Evolutionary conservation across 1,140 invertebrate genomes (phyloP).

Genomic region (Micrasema longulum): DNA sequence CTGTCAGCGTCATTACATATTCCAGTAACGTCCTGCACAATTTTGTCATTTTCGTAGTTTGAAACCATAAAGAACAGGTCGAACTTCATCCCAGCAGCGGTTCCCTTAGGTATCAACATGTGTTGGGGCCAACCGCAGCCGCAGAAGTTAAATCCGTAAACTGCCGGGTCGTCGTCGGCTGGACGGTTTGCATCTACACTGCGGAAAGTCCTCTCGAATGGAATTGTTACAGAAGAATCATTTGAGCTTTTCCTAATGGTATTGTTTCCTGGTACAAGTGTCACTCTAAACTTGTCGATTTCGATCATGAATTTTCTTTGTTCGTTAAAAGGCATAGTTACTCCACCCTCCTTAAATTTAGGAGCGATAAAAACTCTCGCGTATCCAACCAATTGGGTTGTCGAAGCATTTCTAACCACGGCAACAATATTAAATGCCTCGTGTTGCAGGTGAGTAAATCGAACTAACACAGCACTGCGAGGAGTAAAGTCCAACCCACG

Average conservation of each 20-base stretch:
- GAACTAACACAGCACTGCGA: conserved; percentile 75
- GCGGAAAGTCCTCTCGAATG: conserved; percentile 78
- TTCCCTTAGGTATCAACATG: conserved; percentile 83
- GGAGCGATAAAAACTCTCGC: conserved; percentile 83
- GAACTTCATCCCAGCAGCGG: conserved; percentile 73
- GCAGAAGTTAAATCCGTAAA: conserved; percentile 80
- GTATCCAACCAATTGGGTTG: conserved; percentile 69
- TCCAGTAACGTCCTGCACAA: conserved; percentile 60
- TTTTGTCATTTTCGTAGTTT: conserved; percentile 75
- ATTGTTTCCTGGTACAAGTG: conserved; percentile 74
- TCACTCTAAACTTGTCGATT: conserved; percentile 78
- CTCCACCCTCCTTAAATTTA: conserved; percentile 74
- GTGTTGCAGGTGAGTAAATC: conserved; percentile 81
- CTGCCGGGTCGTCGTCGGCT: conserved; percentile 60
- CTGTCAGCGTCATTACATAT: conserved; percentile 76
- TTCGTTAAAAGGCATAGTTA: conserved; percentile 72
- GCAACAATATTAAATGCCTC: conserved; percentile 76
- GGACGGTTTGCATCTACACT: conserved; percentile 69
- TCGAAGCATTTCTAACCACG: conserved; percentile 70
- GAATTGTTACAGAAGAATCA: conserved; percentile 79
- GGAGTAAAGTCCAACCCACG: conserved; percentile 82
- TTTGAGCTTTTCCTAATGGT: conserved; percentile 71
- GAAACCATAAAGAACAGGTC: conserved; percentile 88
- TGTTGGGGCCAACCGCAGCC: conserved; percentile 91
- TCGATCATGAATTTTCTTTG: conserved; percentile 81